A percentile compares a stretch with the other conserved stretches of the same genome.
These are phyloP conservation scores for Nasonia vitripennis DNA, from an alignment of 1,140 invertebrate species.

Conservation along the genomic window DNA sequence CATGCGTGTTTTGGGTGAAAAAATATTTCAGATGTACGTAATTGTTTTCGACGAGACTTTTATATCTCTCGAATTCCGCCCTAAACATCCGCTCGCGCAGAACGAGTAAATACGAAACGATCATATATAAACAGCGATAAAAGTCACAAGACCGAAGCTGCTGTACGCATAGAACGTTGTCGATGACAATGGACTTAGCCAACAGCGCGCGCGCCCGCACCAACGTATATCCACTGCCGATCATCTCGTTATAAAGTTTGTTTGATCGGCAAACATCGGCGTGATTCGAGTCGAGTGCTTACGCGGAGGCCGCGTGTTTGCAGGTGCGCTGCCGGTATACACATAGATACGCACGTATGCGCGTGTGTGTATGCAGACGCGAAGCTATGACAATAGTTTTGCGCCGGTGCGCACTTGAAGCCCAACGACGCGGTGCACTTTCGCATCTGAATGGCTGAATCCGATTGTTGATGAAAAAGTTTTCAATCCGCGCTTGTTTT, in stretches of 20 bases:
- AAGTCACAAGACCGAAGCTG: not conserved
- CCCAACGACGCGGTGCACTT: not conserved
- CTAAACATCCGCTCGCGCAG: too few relatives aligned
- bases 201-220: not conserved
- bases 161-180: not conserved
- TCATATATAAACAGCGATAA: not conserved
- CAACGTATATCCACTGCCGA: slow-evolving; percentile 47
- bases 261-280: slow-evolving; percentile 63
- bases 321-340: not conserved
- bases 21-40: not conserved
- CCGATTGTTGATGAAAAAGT: not conserved
- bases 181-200: not conserved
- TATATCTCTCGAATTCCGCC: not conserved
- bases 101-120: too few relatives aligned
- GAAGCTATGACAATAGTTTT: slow-evolving; percentile 8
- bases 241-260: slow-evolving; percentile 65
- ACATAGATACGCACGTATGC: not conserved
- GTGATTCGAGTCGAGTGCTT: not conserved
- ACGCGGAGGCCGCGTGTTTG: slow-evolving; percentile 1
- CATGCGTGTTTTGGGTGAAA: not conserved
- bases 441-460: not conserved
- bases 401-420: not conserved
- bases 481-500: not conserved
- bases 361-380: not conserved
- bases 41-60: not conserved